Percentiles rank a stretch among this genome's conserved stretches.
Evolutionary conservation across 2,797 vertebrate genomes (phyloP).

Genomic region (Carapus acus): DNA sequence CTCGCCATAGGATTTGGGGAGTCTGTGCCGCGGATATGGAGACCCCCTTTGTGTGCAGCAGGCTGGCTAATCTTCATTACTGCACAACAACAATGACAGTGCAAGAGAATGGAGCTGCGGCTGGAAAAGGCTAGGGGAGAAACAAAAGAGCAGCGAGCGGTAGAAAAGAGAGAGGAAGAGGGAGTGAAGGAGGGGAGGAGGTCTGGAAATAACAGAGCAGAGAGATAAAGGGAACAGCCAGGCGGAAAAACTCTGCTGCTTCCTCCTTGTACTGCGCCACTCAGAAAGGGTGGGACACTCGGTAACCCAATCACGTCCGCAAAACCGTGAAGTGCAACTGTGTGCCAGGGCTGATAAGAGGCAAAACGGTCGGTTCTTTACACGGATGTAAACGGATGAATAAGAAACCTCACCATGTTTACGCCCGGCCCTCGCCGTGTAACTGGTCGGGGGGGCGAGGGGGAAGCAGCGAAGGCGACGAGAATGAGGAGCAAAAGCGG

Average conservation of each 20-base stretch:
- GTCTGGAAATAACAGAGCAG: constrained; percentile 45
- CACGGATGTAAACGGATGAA: constrained; percentile 14
- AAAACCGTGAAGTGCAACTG: constrained; percentile 44
- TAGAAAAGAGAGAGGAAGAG: constrained; percentile 8
- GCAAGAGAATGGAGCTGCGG: constrained; percentile 60
- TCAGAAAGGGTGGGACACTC: constrained; percentile 30
- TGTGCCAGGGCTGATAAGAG: constrained; percentile 46
- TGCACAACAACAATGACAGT: constrained; percentile 58
- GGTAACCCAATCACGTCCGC: constrained; percentile 50
- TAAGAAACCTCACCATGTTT: constrained; percentile 11
- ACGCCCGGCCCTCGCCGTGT: constrained; percentile 16
- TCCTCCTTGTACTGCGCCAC: constrained; percentile 46
- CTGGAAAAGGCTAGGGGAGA: constrained; percentile 58
- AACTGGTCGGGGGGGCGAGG: constrained; percentile 1
- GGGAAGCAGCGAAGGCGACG: constrained; percentile 3
- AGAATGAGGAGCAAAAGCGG: constrained; percentile 30
- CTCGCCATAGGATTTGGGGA: constrained; percentile 66
- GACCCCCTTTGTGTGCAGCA: constrained; percentile 65
- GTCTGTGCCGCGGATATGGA: constrained; percentile 58
- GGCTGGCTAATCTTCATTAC: constrained; percentile 72
- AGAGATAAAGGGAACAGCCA: constrained; percentile 63
- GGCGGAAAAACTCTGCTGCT: constrained; percentile 61
- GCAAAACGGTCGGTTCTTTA: constrained; percentile 30
- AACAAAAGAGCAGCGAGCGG: constrained; percentile 58
- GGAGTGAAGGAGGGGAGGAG: constrained; percentile 16